Evolutionary conservation across 2,113 vertebrate genomes (phyloP).

Genomic region (Alligator mississippiensis): DNA sequence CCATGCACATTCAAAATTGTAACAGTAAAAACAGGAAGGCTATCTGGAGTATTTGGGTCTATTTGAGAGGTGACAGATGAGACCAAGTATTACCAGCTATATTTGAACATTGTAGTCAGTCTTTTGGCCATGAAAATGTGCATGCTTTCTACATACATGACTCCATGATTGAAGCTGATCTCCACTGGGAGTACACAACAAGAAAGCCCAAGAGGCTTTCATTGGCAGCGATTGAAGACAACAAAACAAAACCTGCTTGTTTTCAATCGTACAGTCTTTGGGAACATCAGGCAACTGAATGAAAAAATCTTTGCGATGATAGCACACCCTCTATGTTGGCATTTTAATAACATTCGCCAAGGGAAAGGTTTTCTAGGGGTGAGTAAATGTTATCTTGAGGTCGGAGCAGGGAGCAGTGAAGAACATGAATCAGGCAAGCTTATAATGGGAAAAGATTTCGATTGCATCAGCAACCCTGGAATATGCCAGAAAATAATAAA

Average conservation of each 20-base stretch:
- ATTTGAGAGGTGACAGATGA: too few species aligned
- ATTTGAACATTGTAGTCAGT: too few species aligned
- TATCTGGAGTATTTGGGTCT: neutral
- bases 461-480: neutral
- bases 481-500: neutral
- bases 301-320: neutral
- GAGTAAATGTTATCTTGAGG: neutral
- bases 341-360: neutral
- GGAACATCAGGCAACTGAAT: neutral
- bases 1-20: neutral
- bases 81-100: too few species aligned
- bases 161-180: neutral
- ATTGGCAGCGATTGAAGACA: conserved; percentile 1
- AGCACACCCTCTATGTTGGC: neutral
- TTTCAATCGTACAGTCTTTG: neutral
- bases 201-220: neutral
- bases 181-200: neutral
- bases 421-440: neutral
- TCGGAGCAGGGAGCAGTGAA: neutral
- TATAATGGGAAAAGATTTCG: neutral
- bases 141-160: neutral
- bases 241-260: neutral
- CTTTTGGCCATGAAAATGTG: too few species aligned
- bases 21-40: neutral
- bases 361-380: neutral